phyloP scores from a whole-genome alignment of 2,113 vertebrate genomes.

The Anolis sagrei region DNA sequence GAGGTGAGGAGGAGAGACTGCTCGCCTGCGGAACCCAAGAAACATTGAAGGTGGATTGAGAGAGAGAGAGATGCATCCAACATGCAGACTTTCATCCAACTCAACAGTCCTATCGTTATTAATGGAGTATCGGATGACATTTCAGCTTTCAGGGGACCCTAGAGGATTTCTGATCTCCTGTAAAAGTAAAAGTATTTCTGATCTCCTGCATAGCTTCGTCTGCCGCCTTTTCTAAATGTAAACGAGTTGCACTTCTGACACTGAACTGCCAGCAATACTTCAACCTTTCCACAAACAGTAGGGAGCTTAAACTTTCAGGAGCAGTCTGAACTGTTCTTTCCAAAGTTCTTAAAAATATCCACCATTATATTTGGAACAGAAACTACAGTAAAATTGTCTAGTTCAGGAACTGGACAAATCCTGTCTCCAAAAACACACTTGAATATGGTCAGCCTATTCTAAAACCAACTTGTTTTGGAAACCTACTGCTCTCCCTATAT shows the following conservation, averaged over 20 bases:
- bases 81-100: neutral
- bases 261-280: neutral
- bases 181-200: slow-evolving; percentile 48
- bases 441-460: neutral
- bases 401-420: neutral
- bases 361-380: neutral
- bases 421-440: neutral
- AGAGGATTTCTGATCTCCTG: slow-evolving; percentile 53
- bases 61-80: neutral
- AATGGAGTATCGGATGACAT: slow-evolving; percentile 46
- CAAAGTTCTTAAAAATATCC: neutral
- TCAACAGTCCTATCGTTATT: slow-evolving; percentile 42
- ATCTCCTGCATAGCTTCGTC: slow-evolving; percentile 47
- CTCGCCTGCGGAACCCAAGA: neutral
- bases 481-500: neutral
- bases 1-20: neutral
- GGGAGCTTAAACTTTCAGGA: neutral
- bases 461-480: too few relatives aligned
- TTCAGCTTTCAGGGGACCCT: slow-evolving; percentile 47
- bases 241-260: neutral
- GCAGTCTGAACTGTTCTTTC: neutral
- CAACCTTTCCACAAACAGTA: slow-evolving; percentile 21
- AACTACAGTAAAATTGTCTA: neutral
- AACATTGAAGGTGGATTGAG: neutral
- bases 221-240: slow-evolving; percentile 12